A percentile compares a stretch with the other conserved stretches of the same genome.
phyloP scores from a whole-genome alignment of 2,797 vertebrate genomes.

The Pitangus sulphuratus region DNA sequence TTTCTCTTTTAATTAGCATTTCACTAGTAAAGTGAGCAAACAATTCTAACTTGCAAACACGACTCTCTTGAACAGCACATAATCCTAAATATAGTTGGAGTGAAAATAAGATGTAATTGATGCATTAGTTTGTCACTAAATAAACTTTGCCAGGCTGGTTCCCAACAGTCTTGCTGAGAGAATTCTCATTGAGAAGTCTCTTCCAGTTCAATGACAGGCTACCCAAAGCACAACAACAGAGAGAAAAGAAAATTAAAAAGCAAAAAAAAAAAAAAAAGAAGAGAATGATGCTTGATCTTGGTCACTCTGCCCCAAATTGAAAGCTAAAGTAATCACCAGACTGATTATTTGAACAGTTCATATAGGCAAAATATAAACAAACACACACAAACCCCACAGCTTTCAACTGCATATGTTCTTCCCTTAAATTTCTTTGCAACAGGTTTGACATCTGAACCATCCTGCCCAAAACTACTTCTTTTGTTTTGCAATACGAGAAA shows the following conservation, averaged over 20 bases:
- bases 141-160: not conserved
- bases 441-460: not conserved
- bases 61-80: not conserved
- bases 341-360: not conserved
- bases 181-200: not conserved
- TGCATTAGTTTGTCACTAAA: not conserved
- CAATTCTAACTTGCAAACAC: not conserved
- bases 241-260: not conserved
- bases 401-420: not conserved
- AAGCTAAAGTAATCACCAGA: not conserved
- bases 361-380: not conserved
- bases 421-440: not conserved
- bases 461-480: not conserved
- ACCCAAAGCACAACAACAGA: not conserved
- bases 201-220: not conserved
- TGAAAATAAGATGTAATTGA: not conserved
- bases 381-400: rapidly evolving
- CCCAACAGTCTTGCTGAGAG: not conserved
- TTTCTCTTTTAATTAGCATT: not conserved
- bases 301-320: not conserved
- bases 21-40: not conserved
- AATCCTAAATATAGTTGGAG: not conserved
- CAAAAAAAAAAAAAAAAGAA: not conserved
- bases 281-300: not conserved
- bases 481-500: not conserved